phyloP scores from a whole-genome alignment of 2,113 vertebrate genomes.

The Ammospiza caudacuta region DNA sequence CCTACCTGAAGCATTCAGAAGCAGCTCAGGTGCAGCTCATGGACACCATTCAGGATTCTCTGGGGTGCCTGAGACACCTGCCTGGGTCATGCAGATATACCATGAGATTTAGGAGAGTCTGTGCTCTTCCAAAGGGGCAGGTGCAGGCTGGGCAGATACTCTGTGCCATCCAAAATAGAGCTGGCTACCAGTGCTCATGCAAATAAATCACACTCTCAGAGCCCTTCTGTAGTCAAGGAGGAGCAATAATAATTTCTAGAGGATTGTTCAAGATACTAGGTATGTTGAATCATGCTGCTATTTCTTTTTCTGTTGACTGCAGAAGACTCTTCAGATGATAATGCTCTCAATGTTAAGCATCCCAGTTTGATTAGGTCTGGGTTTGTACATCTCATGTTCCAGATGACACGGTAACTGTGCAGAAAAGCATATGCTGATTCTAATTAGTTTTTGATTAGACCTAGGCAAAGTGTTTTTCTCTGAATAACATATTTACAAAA shows the following conservation, averaged over 20 bases:
- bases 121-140: not conserved
- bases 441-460: slow-evolving; percentile 67
- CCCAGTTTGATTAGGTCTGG: slow-evolving; percentile 51
- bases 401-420: slow-evolving; percentile 19
- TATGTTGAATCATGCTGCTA: slow-evolving; percentile 21
- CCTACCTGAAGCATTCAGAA: not conserved
- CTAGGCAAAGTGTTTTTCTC: slow-evolving; percentile 53
- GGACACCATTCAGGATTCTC: not conserved
- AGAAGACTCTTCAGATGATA: slow-evolving; percentile 59
- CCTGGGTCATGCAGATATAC: not conserved
- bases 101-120: not conserved
- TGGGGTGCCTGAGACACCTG: not conserved
- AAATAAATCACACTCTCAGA: not conserved
- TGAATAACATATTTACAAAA: slow-evolving; percentile 36
- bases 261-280: not conserved
- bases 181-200: not conserved
- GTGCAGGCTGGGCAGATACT: not conserved
- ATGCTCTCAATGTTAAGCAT: not conserved
- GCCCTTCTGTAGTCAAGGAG: not conserved
- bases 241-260: not conserved
- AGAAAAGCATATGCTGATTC: slow-evolving; percentile 58
- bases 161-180: not conserved
- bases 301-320: slow-evolving; percentile 25
- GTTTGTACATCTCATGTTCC: slow-evolving; percentile 15
- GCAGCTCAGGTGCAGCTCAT: not conserved